Evolutionary conservation across 2,888 invertebrate genomes (phyloP).

Genomic region (Apamea anceps): DNA sequence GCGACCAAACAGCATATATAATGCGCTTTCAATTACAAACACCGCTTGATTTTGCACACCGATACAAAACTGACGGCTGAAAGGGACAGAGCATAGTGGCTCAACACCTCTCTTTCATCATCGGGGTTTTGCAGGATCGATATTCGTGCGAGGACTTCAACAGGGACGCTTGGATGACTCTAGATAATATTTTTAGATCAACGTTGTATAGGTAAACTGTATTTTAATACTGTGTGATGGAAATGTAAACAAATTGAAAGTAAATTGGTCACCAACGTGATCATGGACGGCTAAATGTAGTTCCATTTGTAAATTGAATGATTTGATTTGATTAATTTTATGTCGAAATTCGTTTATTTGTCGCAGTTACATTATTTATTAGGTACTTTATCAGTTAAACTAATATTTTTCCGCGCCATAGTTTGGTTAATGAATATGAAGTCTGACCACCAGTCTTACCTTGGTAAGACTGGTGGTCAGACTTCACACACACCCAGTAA

Average conservation of each 20-base stretch:
- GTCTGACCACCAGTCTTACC: no score
- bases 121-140: constrained; percentile 28
- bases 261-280: background rate
- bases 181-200: constrained; percentile 38
- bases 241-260: background rate
- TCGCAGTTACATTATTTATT: background rate
- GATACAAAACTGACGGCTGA: constrained; percentile 20
- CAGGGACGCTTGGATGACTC: constrained; percentile 26
- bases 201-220: background rate
- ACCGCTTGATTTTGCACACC: constrained; percentile 21
- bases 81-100: background rate
- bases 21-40: constrained; percentile 31
- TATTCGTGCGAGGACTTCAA: background rate
- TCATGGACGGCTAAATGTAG: background rate
- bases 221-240: background rate
- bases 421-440: no score
- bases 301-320: background rate
- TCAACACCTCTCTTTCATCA: constrained; percentile 28
- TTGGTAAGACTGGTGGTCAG: no score
- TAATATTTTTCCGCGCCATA: no score
- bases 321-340: background rate
- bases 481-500: no score
- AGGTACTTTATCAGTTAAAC: no score
- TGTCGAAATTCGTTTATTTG: background rate
- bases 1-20: background rate